Conservation (phyloP, 1,140 invertebrate species). For the Cydia splendana region DNA sequence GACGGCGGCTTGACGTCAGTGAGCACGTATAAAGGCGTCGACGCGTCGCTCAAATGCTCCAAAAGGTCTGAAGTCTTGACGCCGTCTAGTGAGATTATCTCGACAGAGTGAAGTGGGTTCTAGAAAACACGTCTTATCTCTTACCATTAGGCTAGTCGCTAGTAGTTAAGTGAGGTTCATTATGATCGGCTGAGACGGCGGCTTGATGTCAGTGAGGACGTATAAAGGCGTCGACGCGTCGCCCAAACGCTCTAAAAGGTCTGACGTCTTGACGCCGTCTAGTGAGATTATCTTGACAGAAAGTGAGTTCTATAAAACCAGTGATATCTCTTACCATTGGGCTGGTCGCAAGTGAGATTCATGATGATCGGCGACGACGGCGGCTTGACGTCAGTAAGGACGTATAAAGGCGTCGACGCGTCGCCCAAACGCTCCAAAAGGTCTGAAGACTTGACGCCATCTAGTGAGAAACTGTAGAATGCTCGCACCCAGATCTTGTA, state of each 20-base stretch:
- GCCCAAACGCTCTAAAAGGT: conserved; percentile 60
- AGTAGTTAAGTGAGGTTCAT: conserved; percentile 91
- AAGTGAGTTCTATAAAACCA: conserved; percentile 1
- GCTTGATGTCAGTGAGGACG: conserved; percentile 89
- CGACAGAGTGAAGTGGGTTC: no score
- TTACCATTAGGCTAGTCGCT: conserved; percentile 81
- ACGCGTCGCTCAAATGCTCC: conserved; percentile 74
- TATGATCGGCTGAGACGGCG: conserved; percentile 89
- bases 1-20: conserved; percentile 92
- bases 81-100: conserved; percentile 54
- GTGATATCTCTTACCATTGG: conserved; percentile 57
- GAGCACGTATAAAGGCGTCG: conserved; percentile 85
- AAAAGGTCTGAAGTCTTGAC: conserved; percentile 61
- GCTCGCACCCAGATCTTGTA: conserved; percentile 94
- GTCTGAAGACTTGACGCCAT: conserved; percentile 60
- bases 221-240: conserved; percentile 84
- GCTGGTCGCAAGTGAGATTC: conserved; percentile 88
- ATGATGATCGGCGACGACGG: conserved; percentile 89
- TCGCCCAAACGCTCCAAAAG: conserved; percentile 61
- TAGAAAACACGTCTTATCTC: conserved; percentile 36
- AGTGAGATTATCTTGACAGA: conserved; percentile 43
- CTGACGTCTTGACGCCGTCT: conserved; percentile 55
- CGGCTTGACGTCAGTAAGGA: conserved; percentile 89
- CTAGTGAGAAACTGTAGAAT: conserved; percentile 67
- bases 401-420: conserved; percentile 85